Conservation (phyloP, 2,113 vertebrate genomes). For the Fregata magnificens region DNA sequence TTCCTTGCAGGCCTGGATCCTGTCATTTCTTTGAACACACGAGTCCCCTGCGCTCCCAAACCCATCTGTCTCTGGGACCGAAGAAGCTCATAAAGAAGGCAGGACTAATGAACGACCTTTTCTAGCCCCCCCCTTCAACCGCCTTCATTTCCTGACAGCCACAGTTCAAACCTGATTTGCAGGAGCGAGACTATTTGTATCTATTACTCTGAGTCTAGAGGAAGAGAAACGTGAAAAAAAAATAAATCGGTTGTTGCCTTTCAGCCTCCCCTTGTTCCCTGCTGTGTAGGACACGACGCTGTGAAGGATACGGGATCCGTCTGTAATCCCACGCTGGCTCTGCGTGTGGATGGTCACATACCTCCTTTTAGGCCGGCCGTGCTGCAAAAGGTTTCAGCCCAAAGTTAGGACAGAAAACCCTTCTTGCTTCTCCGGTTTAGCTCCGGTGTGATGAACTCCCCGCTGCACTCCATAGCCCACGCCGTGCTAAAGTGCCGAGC, state of each 20-base stretch:
- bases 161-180: not conserved
- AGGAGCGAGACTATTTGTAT: not conserved
- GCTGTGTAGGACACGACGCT: not conserved
- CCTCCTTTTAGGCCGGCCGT: rapidly evolving
- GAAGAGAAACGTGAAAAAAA: not conserved
- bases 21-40: not conserved
- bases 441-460: rapidly evolving
- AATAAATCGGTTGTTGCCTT: not conserved
- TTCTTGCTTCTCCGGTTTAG: not conserved
- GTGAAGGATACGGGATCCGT: not conserved
- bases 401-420: not conserved
- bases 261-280: not conserved
- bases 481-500: not conserved
- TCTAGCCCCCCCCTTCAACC: not conserved
- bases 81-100: not conserved
- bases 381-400: not conserved
- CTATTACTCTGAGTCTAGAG: not conserved
- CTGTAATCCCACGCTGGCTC: not conserved
- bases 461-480: rapidly evolving
- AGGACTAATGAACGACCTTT: not conserved
- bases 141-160: not conserved
- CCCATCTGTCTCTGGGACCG: not conserved
- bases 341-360: not conserved
- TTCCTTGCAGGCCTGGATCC: not conserved
- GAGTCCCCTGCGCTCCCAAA: not conserved